Evolutionary conservation across 2,888 invertebrate species (phyloP).

Genomic region (Tryphoninae sp.): DNA sequence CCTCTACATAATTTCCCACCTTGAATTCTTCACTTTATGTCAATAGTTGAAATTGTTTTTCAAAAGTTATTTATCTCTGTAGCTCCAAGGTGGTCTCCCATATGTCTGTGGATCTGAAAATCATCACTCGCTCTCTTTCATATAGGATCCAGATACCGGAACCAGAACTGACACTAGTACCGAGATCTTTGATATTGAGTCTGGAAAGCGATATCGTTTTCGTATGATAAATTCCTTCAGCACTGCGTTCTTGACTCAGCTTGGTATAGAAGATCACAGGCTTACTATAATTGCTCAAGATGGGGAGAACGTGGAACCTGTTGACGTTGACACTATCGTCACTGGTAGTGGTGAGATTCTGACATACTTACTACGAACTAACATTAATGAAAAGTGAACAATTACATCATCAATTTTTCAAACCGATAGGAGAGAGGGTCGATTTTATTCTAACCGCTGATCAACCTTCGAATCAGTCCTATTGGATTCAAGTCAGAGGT

Average conservation of each 20-base stretch:
- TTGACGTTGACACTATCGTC: slow-evolving; percentile 79
- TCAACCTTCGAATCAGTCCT: slow-evolving; percentile 78
- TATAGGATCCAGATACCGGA: slow-evolving; percentile 39
- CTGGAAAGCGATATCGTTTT: slow-evolving; percentile 82
- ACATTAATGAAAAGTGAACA: not conserved
- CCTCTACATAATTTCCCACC: not conserved
- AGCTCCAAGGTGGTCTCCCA: not conserved
- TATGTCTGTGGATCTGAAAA: not conserved
- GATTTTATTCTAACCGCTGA: slow-evolving; percentile 84
- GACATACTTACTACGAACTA: not conserved
- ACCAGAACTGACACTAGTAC: slow-evolving; percentile 41
- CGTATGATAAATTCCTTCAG: slow-evolving; percentile 83
- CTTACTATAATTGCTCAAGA: slow-evolving; percentile 83
- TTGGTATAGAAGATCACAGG: slow-evolving; percentile 82
- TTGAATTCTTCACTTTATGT: not conserved
- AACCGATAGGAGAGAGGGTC: slow-evolving; percentile 84
- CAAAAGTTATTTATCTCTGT: not conserved
- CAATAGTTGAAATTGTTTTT: too few species aligned
- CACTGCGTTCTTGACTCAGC: slow-evolving; percentile 82
- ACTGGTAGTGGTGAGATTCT: slow-evolving; percentile 82
- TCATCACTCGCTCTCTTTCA: slow-evolving; percentile 6
- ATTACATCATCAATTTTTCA: not conserved
- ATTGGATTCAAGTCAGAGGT: slow-evolving; percentile 83
- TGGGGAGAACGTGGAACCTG: slow-evolving; percentile 82
- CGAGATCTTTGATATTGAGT: slow-evolving; percentile 74